These are phyloP conservation scores for Camponotus floridanus DNA, from an alignment of 1,140 invertebrate genomes.

Conservation along the genomic window DNA sequence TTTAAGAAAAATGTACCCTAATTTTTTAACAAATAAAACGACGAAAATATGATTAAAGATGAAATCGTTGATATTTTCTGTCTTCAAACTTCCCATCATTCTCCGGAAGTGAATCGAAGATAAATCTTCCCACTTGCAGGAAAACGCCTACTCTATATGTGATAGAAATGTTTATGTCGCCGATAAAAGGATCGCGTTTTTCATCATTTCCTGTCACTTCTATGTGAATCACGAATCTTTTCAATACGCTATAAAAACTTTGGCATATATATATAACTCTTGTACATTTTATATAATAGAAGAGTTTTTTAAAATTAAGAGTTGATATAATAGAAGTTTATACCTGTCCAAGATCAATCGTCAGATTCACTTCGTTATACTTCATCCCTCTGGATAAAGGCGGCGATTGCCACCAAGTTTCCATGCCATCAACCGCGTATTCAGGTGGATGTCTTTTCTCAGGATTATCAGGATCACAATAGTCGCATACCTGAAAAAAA, in stretches of 20 bases:
- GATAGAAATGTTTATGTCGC: slow-evolving; percentile 72
- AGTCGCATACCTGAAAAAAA: slow-evolving; percentile 95
- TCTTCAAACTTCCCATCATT: slow-evolving; percentile 55
- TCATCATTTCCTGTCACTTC: slow-evolving; percentile 68
- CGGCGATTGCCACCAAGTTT: slow-evolving; percentile 99
- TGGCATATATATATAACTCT: background rate
- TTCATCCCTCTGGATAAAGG: slow-evolving; percentile 98
- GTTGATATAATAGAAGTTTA: slow-evolving; percentile 63
- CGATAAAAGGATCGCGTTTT: slow-evolving; percentile 66
- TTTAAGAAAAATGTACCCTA: background rate
- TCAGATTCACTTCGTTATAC: slow-evolving; percentile 99
- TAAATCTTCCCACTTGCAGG: slow-evolving; percentile 76
- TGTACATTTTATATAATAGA: background rate
- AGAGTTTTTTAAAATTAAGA: background rate
- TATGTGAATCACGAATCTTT: slow-evolving; percentile 61
- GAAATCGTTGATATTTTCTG: background rate
- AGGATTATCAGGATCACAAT: slow-evolving; percentile 92
- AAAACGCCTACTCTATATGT: slow-evolving; percentile 73
- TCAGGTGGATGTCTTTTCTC: slow-evolving; percentile 94
- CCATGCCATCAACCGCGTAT: slow-evolving; percentile 97
- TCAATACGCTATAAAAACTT: background rate
- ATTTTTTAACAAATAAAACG: slow-evolving; percentile 19
- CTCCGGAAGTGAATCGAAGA: slow-evolving; percentile 68
- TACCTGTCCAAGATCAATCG: slow-evolving; percentile 98
- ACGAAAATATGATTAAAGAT: background rate